Evolutionary conservation across 1,140 invertebrate genomes (phyloP).

Genomic region (Panulirus ornatus): DNA sequence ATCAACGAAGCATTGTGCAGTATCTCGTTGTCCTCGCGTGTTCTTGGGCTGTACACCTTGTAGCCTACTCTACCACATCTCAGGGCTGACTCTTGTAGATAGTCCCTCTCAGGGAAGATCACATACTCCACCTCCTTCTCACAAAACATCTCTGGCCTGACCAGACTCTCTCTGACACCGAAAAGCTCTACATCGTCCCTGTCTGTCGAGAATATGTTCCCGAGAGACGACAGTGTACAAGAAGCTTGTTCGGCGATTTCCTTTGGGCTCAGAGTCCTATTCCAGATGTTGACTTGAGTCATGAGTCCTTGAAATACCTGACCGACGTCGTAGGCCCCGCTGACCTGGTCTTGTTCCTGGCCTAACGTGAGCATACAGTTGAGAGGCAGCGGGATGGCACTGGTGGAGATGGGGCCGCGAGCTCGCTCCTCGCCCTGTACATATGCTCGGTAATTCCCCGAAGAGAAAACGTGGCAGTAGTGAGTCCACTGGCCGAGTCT

Average conservation of each 20-base stretch:
- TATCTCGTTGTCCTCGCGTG: conserved; percentile 2
- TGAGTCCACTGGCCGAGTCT: conserved; percentile 33
- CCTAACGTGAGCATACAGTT: conserved; percentile 41
- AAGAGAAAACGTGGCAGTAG: conserved; percentile 36
- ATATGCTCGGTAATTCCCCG: conserved; percentile 30
- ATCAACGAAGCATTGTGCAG: conserved; percentile 18
- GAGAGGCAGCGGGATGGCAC: conserved; percentile 1
- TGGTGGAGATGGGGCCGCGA: conserved; percentile 1
- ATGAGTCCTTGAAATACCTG: conserved; percentile 35
- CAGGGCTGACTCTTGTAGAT: not conserved
- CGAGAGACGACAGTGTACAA: not conserved
- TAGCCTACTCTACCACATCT: conserved; percentile 12
- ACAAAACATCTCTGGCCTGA: not conserved
- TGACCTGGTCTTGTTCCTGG: conserved; percentile 33
- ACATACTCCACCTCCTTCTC: conserved; percentile 7
- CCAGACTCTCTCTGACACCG: not conserved
- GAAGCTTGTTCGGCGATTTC: conserved; percentile 27
- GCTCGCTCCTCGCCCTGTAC: conserved; percentile 3
- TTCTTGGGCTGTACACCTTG: conserved; percentile 20
- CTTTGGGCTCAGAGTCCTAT: conserved; percentile 1
- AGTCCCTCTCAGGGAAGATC: conserved; percentile 21
- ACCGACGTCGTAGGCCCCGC: conserved; percentile 9
- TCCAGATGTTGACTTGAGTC: conserved; percentile 58
- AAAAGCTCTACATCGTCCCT: conserved; percentile 46
- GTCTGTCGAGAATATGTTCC: conserved; percentile 51